Evolutionary conservation across 2,888 invertebrate genomes (phyloP), one percentile per base, ranked within the genome.

Genomic region (Eupeodes latifasciatus): DNA sequence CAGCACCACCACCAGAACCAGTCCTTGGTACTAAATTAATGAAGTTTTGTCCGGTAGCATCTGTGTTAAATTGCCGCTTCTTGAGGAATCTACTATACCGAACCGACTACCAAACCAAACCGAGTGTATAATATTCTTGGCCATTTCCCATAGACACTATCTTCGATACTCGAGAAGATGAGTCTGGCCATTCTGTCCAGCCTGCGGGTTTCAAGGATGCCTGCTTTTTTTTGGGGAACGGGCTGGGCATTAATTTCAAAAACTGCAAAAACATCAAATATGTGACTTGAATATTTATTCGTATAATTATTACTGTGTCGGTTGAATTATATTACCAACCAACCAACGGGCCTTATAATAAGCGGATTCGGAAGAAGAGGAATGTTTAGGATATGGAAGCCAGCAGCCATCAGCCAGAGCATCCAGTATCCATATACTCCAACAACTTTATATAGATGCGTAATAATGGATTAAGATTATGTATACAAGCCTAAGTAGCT

Each of bases 281-380:
- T 89, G 87, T 89, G 89, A 89, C 89, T 89, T 59, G 89, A 87
- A 89, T 89, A 87, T 89, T 81, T 87, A 89, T 89, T 85, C 81
- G 78, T 59, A 81, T 88, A 88, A 88, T 88, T 88, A 88, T 85
- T 72, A 72, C 72, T 81, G 85, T 67, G 82, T 62, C 76, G 76
- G 78, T 77, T 67, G 80, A 84, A 84, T 84, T 59, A 77, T 83
- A 87, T 84, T 67, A 81, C 77, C 81, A 55, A 59, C n/a, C 57
- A 14, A 27, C 53, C 44, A 14, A 27, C 53, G 34, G 51, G 16
- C 40, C n/a, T 16, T 19, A 57, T 19, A n/a, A 47, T 12, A 44
- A 19, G 40, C 61, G 19, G 53, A 74, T 34, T 27, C 55, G 44
- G 51, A 51, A 49, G 51, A 44, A 67, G n/a, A 16, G 19, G 47